Percentiles rank a stretch among this genome's conserved stretches.
These are phyloP conservation scores for Conus betulinus DNA, from an alignment of 1,140 invertebrate genomes.

Conservation along the genomic window DNA sequence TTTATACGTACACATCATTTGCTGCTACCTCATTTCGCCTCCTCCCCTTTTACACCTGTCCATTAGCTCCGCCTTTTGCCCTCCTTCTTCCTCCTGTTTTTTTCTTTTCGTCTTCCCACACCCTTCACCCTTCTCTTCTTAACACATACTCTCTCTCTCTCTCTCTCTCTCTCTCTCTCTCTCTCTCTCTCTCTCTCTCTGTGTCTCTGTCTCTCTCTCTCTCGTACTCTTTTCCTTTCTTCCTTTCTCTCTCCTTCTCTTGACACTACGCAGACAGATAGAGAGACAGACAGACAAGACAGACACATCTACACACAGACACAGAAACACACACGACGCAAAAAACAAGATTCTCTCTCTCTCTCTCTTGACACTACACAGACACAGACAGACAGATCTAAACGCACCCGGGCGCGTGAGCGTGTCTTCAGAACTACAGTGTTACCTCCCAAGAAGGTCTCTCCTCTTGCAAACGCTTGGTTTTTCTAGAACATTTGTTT, in stretches of 20 bases:
- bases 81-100: background rate
- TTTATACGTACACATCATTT: too few species aligned
- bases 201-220: background rate
- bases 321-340: background rate
- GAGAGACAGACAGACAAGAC: background rate
- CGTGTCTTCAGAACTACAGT: background rate
- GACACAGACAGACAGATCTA: background rate
- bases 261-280: background rate
- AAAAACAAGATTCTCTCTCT: background rate
- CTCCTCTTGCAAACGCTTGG: too few species aligned
- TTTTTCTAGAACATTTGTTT: too few species aligned
- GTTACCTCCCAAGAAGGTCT: too few species aligned
- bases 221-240: conserved; percentile 9
- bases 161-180: background rate
- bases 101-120: background rate
- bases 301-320: background rate
- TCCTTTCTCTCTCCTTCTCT: background rate
- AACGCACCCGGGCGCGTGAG: background rate
- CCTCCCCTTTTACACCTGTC: too few species aligned
- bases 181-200: too few species aligned
- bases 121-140: background rate
- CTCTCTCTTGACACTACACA: background rate
- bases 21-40: too few species aligned
- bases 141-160: background rate
- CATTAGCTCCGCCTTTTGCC: too few species aligned